Percentiles rank a stretch among this genome's conserved stretches.
phyloP scores from a whole-genome alignment of 2,113 vertebrate genomes.

The Engraulis encrasicolus region DNA sequence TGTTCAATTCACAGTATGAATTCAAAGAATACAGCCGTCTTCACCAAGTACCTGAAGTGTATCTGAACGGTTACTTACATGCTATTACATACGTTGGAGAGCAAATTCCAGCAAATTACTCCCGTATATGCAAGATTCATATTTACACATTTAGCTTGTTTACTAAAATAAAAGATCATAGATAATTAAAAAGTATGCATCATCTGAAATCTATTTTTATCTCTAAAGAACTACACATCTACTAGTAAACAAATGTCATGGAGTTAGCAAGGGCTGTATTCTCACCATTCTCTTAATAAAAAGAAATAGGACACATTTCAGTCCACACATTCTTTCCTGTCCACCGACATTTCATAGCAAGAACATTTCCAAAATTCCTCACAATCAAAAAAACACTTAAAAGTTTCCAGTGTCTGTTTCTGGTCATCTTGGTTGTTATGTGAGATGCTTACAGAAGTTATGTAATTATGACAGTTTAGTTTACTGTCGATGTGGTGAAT shows the following conservation, averaged over 20 bases:
- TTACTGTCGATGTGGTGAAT: background rate
- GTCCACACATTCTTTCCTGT: background rate
- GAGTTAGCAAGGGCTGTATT: background rate
- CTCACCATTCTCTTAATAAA: background rate
- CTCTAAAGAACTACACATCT: background rate
- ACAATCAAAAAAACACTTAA: background rate
- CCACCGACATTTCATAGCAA: background rate
- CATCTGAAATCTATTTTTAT: background rate
- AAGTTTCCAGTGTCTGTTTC: background rate
- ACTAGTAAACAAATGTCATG: background rate
- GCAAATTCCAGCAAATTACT: background rate
- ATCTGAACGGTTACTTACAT: background rate
- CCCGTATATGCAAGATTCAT: background rate
- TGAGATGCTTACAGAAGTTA: too few species aligned
- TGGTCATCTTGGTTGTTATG: background rate
- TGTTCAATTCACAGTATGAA: background rate
- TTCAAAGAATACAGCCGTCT: background rate
- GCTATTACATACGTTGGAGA: background rate
- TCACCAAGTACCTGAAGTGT: background rate
- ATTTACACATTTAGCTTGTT: background rate
- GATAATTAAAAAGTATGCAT: background rate
- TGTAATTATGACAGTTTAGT: too few species aligned
- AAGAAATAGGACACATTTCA: background rate
- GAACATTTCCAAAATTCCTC: too few species aligned
- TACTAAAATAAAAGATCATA: background rate